A percentile compares a stretch with the other conserved stretches of the same genome.
Evolutionary conservation across 2,797 vertebrate species (phyloP).

Genomic region (Crenuchus spilurus): DNA sequence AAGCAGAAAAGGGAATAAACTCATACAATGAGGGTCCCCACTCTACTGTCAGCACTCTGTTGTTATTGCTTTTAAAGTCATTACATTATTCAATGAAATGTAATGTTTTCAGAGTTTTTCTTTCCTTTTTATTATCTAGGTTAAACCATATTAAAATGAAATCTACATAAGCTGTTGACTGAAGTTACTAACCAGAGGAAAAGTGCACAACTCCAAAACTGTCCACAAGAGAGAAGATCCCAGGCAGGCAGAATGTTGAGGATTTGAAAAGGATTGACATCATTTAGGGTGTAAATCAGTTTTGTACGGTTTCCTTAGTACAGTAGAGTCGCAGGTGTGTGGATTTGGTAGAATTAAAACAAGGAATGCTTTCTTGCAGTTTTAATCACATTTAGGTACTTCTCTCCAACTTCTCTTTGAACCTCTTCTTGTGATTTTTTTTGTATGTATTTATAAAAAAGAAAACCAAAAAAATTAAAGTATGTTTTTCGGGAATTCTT

Average conservation of each 20-base stretch:
- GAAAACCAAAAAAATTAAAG: too few species aligned
- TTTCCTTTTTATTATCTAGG: neutral
- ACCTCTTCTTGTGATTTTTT: slow-evolving; percentile 76
- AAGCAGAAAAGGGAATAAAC: neutral
- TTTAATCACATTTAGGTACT: slow-evolving; percentile 75
- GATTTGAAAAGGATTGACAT: slow-evolving; percentile 20
- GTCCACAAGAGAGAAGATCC: slow-evolving; percentile 12
- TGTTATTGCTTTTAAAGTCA: neutral
- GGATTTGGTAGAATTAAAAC: slow-evolving; percentile 68
- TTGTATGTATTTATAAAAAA: slow-evolving; percentile 79
- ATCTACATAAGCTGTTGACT: neutral
- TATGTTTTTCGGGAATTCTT: slow-evolving; percentile 72
- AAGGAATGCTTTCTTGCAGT: slow-evolving; percentile 70
- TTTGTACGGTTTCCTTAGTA: slow-evolving; percentile 53
- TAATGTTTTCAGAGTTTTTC: neutral
- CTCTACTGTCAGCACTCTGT: neutral
- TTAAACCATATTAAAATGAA: neutral
- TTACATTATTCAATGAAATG: neutral
- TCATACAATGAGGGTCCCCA: too few species aligned
- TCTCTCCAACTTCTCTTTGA: slow-evolving; percentile 67
- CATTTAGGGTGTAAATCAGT: slow-evolving; percentile 46
- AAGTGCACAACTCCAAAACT: slow-evolving; percentile 15
- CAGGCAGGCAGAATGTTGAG: slow-evolving; percentile 1
- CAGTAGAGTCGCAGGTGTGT: slow-evolving; percentile 68
- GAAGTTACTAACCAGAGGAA: neutral